A percentile compares a stretch with the other conserved stretches of the same genome.
Evolutionary conservation across 2,797 vertebrate species (phyloP).

Genomic region (Chrosomus eos): DNA sequence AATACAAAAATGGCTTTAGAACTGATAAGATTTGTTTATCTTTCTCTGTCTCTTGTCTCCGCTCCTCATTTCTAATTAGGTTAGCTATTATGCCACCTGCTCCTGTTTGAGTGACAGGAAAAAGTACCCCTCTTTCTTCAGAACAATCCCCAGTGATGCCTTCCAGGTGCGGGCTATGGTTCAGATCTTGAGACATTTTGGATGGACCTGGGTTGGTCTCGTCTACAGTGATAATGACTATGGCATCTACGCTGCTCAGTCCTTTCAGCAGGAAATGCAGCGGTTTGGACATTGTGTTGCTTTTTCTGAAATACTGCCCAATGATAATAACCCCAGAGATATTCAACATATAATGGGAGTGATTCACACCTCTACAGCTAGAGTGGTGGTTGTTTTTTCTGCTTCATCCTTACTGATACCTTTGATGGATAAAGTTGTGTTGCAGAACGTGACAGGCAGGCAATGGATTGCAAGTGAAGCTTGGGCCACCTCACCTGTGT

Average conservation of each 20-base stretch:
- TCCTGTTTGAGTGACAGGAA: conserved; percentile 56
- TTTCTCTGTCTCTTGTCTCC: background rate
- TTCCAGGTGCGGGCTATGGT: conserved; percentile 52
- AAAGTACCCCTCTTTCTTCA: conserved; percentile 62
- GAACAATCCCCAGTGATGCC: conserved; percentile 58
- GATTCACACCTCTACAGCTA: conserved; percentile 57
- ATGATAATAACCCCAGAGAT: conserved; percentile 52
- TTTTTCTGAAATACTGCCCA: conserved; percentile 15
- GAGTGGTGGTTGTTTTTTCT: conserved; percentile 58
- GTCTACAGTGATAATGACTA: conserved; percentile 34
- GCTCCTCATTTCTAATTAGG: conserved; percentile 14
- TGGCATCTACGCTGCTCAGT: conserved; percentile 11
- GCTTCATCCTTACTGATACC: conserved; percentile 57
- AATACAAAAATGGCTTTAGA: background rate
- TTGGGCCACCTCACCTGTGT: conserved; percentile 54
- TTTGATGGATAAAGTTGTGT: conserved; percentile 54
- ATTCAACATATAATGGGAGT: conserved; percentile 40
- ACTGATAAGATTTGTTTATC: background rate
- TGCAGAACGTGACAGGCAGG: conserved; percentile 52
- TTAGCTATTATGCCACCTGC: conserved; percentile 62
- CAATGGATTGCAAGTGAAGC: conserved; percentile 64
- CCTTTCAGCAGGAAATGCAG: conserved; percentile 48
- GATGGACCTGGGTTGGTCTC: conserved; percentile 29
- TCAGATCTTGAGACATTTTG: conserved; percentile 33
- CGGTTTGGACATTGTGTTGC: conserved; percentile 65